Evolutionary conservation across 2,113 vertebrate genomes (phyloP).

Genomic region (Corythoichthys haematopterus): DNA sequence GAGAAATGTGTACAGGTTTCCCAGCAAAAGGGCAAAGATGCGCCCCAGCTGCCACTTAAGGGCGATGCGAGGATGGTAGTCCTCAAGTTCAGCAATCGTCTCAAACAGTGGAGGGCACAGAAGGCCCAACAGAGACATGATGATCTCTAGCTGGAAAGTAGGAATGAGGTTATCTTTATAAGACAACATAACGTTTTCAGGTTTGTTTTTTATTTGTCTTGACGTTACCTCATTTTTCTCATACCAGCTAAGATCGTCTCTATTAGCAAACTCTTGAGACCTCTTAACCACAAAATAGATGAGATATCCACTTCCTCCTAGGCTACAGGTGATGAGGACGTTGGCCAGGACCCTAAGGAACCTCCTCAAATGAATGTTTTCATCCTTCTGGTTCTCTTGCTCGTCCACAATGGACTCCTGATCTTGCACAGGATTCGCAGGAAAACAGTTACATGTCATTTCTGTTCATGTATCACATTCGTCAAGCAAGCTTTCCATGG

Average conservation of each 20-base stretch:
- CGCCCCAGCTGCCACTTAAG: slow-evolving; percentile 96
- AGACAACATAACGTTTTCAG: background rate
- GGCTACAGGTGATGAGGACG: slow-evolving; percentile 85
- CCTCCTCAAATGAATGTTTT: slow-evolving; percentile 91
- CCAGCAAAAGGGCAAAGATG: slow-evolving; percentile 95
- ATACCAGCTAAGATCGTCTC: slow-evolving; percentile 89
- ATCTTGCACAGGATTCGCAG: slow-evolving; percentile 9
- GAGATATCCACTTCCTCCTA: slow-evolving; percentile 97
- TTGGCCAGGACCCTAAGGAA: slow-evolving; percentile 92
- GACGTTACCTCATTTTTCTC: slow-evolving; percentile 93
- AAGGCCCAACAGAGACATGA: slow-evolving; percentile 87
- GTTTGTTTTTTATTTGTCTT: background rate
- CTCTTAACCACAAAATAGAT: slow-evolving; percentile 97
- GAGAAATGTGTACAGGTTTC: slow-evolving; percentile 94
- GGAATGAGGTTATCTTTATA: background rate
- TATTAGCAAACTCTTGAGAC: slow-evolving; percentile 88
- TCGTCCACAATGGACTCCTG: slow-evolving; percentile 98
- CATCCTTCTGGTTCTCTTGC: slow-evolving; percentile 96
- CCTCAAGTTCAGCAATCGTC: slow-evolving; percentile 90
- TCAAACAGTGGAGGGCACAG: slow-evolving; percentile 96
- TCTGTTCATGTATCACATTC: background rate
- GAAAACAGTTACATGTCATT: background rate
- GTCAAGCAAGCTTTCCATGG: background rate
- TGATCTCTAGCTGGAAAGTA: slow-evolving; percentile 66
- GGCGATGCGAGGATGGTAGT: slow-evolving; percentile 93